Evolutionary conservation across 1,140 invertebrate species (phyloP).

Genomic region (Trachymyrmex cornetzi): DNA sequence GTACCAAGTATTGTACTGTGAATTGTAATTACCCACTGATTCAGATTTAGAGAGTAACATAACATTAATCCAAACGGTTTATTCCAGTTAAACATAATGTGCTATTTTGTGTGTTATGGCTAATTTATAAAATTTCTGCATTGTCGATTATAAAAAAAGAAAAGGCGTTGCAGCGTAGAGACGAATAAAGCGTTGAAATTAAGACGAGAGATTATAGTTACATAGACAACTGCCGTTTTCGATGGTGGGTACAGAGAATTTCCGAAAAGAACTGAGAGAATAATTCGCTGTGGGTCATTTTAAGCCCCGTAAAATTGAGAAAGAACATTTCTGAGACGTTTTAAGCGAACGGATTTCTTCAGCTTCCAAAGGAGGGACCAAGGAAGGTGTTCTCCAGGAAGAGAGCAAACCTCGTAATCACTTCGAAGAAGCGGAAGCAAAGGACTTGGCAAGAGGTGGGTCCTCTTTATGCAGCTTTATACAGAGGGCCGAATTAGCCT

Average conservation of each 20-base stretch:
- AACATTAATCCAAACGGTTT: no score
- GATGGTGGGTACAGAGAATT: background rate
- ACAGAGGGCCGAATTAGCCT: conserved; percentile 51
- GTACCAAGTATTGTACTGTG: no score
- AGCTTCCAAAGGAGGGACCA: background rate
- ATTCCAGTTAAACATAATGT: no score
- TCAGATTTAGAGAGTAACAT: no score
- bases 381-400: background rate
- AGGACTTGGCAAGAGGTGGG: background rate
- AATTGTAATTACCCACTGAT: no score
- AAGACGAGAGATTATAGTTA: background rate
- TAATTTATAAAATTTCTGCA: background rate
- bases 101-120: no score
- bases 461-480: conserved; percentile 24
- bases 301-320: background rate
- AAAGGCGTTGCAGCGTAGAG: background rate
- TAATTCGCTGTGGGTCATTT: background rate
- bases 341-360: background rate
- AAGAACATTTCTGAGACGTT: background rate
- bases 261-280: background rate
- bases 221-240: background rate
- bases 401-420: conserved; percentile 40
- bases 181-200: background rate
- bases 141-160: background rate
- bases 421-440: conserved; percentile 17